These are phyloP conservation scores for Ephialtes manifestator DNA, from an alignment of 2,888 invertebrate genomes.

Conservation along the genomic window DNA sequence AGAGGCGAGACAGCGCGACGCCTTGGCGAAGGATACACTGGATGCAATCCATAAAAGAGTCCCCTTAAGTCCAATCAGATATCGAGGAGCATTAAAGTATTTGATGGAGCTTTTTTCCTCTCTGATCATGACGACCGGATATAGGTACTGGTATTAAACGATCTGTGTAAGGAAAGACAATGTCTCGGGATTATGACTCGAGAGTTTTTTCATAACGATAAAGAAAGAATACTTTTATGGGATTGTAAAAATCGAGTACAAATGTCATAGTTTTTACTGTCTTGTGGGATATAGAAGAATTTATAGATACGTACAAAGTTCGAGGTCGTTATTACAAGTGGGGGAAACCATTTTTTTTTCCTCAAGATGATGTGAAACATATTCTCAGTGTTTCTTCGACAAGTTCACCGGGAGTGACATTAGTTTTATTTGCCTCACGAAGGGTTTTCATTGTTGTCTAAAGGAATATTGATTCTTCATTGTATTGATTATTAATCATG, in stretches of 20 bases:
- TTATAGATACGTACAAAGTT: conserved; percentile 4
- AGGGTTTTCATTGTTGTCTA: too few relatives aligned
- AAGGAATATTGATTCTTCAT: too few relatives aligned
- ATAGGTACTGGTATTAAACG: background rate
- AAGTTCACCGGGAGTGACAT: background rate
- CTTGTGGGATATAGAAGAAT: background rate
- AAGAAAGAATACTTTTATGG: background rate
- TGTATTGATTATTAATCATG: too few relatives aligned
- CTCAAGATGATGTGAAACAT: background rate
- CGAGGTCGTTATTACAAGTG: background rate
- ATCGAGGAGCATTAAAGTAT: conserved; percentile 2
- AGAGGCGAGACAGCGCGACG: conserved; percentile 33
- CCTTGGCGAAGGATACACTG: background rate
- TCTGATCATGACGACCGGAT: background rate
- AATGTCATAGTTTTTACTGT: conserved; percentile 19
- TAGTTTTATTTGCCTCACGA: background rate
- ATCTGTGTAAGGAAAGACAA: background rate
- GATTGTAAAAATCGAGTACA: conserved; percentile 22
- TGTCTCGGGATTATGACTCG: conserved; percentile 4
- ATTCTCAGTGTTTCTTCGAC: background rate
- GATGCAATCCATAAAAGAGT: conserved; percentile 26
- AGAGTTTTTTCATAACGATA: conserved; percentile 2
- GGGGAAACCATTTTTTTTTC: background rate
- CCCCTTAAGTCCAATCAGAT: conserved; percentile 26
- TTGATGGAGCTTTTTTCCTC: conserved; percentile 18